A percentile compares a stretch with the other conserved stretches of the same genome.
Evolutionary conservation across 2,797 vertebrate genomes (phyloP).

Genomic region (Alauda arvensis): DNA sequence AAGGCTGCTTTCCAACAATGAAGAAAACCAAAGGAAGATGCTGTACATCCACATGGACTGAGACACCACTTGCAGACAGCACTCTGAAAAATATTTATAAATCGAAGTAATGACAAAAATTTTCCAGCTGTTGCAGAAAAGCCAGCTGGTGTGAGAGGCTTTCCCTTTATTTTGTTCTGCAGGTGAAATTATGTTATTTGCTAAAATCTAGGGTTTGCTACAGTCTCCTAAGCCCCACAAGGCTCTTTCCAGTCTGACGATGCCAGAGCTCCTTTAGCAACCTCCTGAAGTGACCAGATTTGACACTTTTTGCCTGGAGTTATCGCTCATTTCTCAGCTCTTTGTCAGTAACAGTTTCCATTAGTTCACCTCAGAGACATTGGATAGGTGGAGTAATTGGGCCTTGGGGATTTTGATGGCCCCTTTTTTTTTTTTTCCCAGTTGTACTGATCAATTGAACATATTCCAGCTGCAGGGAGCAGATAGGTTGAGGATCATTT

Average conservation of each 20-base stretch:
- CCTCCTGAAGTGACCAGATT: not conserved
- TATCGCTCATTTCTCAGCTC: not conserved
- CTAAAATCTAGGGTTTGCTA: not conserved
- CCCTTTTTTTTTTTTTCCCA: not conserved
- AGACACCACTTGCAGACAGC: not conserved
- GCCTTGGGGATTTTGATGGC: not conserved
- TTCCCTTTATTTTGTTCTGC: not conserved
- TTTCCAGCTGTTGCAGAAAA: not conserved
- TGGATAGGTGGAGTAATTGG: not conserved
- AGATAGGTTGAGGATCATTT: not conserved
- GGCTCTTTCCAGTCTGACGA: not conserved
- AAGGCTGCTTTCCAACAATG: not conserved
- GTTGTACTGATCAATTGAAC: not conserved
- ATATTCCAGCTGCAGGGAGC: not conserved
- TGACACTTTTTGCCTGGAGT: constrained; percentile 6
- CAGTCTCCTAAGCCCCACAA: not conserved
- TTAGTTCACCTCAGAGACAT: not conserved
- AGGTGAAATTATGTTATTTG: not conserved
- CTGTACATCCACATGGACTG: not conserved
- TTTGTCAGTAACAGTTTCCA: not conserved
- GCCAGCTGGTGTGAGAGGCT: not conserved
- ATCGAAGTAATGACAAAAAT: not conserved
- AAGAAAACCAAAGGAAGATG: not conserved
- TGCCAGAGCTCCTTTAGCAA: not conserved
- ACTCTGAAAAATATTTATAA: not conserved